A percentile compares a stretch with the other conserved stretches of the same genome.
phyloP scores from a whole-genome alignment of 2,797 vertebrate species.

The Adrianichthys oophorus region DNA sequence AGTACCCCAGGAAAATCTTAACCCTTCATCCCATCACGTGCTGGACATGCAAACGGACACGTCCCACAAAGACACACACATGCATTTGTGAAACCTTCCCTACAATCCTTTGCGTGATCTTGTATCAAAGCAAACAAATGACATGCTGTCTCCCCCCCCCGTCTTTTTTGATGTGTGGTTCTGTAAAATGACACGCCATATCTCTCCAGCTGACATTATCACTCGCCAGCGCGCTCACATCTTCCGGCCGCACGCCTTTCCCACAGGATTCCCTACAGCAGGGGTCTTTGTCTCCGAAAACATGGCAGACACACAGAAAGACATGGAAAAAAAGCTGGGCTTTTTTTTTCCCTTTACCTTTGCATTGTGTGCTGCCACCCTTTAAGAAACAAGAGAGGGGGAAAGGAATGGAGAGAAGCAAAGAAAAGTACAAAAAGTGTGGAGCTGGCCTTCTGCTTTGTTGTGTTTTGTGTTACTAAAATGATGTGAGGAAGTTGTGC shows the following conservation, averaged over 20 bases:
- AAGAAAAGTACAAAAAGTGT: conserved; percentile 28
- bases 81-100: conserved; percentile 39
- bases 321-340: conserved; percentile 48
- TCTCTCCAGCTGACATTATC: conserved; percentile 85
- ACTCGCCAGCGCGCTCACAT: conserved; percentile 79
- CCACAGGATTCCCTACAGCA: conserved; percentile 80
- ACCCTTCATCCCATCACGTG: conserved; percentile 32
- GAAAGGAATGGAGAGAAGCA: conserved; percentile 33
- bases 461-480: conserved; percentile 4
- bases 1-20: conserved; percentile 37
- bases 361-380: conserved; percentile 65
- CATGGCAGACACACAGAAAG: conserved; percentile 42
- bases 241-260: conserved; percentile 79
- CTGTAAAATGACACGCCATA: conserved; percentile 83
- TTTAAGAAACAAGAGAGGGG: conserved; percentile 29
- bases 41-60: conserved; percentile 40
- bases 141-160: conserved; percentile 74
- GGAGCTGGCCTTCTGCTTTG: conserved; percentile 44
- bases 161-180: conserved; percentile 78
- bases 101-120: conserved; percentile 74
- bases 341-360: conserved; percentile 53
- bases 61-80: conserved; percentile 20
- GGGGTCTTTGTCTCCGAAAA: conserved; percentile 81
- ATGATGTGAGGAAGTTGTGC: neutral
- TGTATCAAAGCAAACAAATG: conserved; percentile 87